Base-by-base conservation (phyloP, 2,797 vertebrate species). In the Tenualosa thibaudeaui region DNA sequence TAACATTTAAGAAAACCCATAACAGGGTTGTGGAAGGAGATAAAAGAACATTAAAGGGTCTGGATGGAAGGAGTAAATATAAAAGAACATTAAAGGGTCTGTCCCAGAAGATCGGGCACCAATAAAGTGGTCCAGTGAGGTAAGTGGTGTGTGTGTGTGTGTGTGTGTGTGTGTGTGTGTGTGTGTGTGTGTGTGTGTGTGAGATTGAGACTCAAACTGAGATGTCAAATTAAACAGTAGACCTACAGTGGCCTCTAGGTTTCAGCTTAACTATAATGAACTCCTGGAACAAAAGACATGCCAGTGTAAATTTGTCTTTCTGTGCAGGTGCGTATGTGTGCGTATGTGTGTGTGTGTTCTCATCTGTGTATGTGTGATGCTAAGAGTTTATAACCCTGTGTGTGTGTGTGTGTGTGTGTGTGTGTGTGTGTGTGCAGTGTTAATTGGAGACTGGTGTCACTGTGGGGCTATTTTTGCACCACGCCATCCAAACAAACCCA, bases 391-490 rank as follows among this genome's bases (percentile, higher is more conserved):
- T 49, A 49, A 49, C 46, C 46, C 46, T 68, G 62, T 68, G 26
- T 71, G 68, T 40, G 31, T 75, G 31, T 75, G 31, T 75, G 68
- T 75, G 68, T 43, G 68, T 75, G 68, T 17, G 31, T 17, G 68
- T 71, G 68, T 40, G 31, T 43, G 68, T 43, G 68, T 40, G 68
- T 75, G 68, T 75, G 46, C 19, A 19, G 68, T 75, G 71, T 78
- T 78, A 78, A 78, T 78, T 78, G 71, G 71, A 78, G 71, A 46
- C 71, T 78, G 40, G 71, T 78, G 71, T 78, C 71, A 78, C 71
- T 78, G 71, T 15, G 22, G 71, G 71, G 71, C 71, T 84, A 60
- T 54, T 75, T 37, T 40, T 9, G 31, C 26, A 75, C 26, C 37
- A 53, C 19, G 22, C 51, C 49, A 71, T 37, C 65, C 24, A 51